These are phyloP conservation scores for Rhyacichthys aspro DNA, from an alignment of 2,797 vertebrate genomes.

Conservation along the genomic window DNA sequence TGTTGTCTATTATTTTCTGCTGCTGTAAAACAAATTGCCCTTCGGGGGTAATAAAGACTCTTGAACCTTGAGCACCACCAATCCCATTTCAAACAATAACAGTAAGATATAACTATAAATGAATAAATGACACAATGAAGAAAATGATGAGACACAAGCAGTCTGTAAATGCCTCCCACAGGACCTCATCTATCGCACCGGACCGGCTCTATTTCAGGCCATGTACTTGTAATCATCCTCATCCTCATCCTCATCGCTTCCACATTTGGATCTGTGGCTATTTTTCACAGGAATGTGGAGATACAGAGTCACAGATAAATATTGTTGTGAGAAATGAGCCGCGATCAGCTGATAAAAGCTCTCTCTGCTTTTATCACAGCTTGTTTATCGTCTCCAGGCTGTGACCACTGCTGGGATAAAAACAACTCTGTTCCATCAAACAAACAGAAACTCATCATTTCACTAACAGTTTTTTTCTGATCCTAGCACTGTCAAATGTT, in stretches of 20 bases:
- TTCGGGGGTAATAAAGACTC: too few relatives aligned
- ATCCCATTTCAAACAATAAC: background rate
- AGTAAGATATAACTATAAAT: background rate
- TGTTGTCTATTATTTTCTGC: too few relatives aligned
- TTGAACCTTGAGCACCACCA: too few relatives aligned
- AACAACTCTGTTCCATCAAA: background rate
- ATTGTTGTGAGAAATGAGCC: conserved; percentile 22
- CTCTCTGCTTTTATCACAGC: too few relatives aligned
- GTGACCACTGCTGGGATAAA: background rate
- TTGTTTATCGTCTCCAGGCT: too few relatives aligned
- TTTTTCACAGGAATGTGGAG: conserved; percentile 31
- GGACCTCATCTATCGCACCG: conserved; percentile 19
- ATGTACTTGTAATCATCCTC: conserved; percentile 44
- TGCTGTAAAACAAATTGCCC: too few relatives aligned
- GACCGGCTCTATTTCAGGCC: conserved; percentile 52
- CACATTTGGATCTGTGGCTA: conserved; percentile 32
- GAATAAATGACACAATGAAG: background rate
- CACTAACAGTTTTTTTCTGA: too few relatives aligned
- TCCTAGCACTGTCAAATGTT: too few relatives aligned
- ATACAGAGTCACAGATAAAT: conserved; percentile 14
- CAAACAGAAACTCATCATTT: background rate
- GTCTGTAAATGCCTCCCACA: conserved; percentile 1
- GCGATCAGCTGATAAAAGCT: too few relatives aligned
- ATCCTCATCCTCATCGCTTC: conserved; percentile 37
- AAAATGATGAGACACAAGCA: too few relatives aligned